A percentile compares a stretch with the other conserved stretches of the same genome.
Conservation (phyloP, 1,140 invertebrate genomes). For the Drosophila pectinifera region DNA sequence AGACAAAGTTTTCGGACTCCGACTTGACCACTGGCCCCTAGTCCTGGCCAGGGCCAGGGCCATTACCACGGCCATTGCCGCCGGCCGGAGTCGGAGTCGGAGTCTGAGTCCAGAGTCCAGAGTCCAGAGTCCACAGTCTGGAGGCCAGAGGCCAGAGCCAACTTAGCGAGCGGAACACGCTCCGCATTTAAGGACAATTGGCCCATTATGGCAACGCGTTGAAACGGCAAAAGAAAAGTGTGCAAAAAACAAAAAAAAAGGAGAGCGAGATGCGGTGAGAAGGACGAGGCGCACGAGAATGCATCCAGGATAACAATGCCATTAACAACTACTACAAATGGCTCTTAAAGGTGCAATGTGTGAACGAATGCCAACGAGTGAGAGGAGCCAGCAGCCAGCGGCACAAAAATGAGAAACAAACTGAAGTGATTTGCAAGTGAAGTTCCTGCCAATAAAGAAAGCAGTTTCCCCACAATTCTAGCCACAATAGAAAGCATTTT, state of each 20-base stretch:
- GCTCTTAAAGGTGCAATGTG: slow-evolving; percentile 56
- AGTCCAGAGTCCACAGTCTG: slow-evolving; percentile 42
- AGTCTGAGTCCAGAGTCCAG: slow-evolving; percentile 34
- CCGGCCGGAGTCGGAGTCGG: slow-evolving; percentile 35
- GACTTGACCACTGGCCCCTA: slow-evolving; percentile 46
- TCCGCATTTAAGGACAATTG: slow-evolving; percentile 78
- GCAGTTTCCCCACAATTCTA: slow-evolving; percentile 10
- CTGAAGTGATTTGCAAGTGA: slow-evolving; percentile 23
- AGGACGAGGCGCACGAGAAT: not conserved
- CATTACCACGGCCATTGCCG: slow-evolving; percentile 62
- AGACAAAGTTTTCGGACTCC: slow-evolving; percentile 73
- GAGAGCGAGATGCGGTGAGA: slow-evolving; percentile 6
- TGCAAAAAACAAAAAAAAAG: slow-evolving; percentile 66
- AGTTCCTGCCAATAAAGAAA: slow-evolving; percentile 22
- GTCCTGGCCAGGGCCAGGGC: slow-evolving; percentile 26
- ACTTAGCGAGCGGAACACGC: slow-evolving; percentile 60
- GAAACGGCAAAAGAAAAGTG: slow-evolving; percentile 78
- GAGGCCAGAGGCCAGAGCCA: slow-evolving; percentile 44
- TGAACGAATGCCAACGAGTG: slow-evolving; percentile 34
- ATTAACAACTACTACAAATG: slow-evolving; percentile 62
- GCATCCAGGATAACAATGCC: slow-evolving; percentile 64
- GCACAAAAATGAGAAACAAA: slow-evolving; percentile 18
- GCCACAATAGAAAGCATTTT: slow-evolving; percentile 5
- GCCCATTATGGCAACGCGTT: slow-evolving; percentile 82
- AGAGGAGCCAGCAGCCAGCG: slow-evolving; percentile 7